Evolutionary conservation across 2,113 vertebrate genomes (phyloP), one percentile per base, ranked within the genome.

Genomic region (Sinocyclocheilus anshuiensis): DNA sequence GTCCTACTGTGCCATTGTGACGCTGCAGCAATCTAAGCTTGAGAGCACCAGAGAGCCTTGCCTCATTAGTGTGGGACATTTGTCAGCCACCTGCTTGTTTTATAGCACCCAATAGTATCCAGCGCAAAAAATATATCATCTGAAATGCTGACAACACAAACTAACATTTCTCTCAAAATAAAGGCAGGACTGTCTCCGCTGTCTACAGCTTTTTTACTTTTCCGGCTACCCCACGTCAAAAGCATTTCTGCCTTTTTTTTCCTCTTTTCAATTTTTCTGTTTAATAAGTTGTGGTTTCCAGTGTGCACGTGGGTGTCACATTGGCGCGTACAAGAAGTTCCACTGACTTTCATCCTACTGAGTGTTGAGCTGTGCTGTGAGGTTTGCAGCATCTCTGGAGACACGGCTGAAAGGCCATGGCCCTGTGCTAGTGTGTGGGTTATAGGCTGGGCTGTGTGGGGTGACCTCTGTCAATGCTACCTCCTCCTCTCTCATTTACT

Each of bases 321-420:
- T 82, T 86, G 88, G 89, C 84, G 48, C 81, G 84, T 83, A 87
- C 78, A 83, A 86, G 87, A 88, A 83, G 86, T 88, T 90, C 85
- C 85, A 90, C 79, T 81, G 84, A 82, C 85, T 88, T 86, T 91
- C 87, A 91, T 91, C 89, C 85, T 90, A 78, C 84, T 61, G 84
- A 79, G 87, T 67, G 78, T 63, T 79, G 77, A 69, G 81, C 59
- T 84, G 81, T 67, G 61, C 75, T 87, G 76, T 86, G 78, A 86
- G 83, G 76, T 87, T 89, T 48, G 53, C 81, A 78, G 53, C 77
- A 77, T 87, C 69, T 86, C 53, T 81, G 61, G 75, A 75, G 45
- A 45, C 85, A 74, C 85, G 81, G 83, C 83, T 89, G 85, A 91
- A 87, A 87, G 85, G 85, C 76, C 69, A 74, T 71, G 84, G 83